Base-by-base conservation (phyloP, 1,140 invertebrate species). In the Vanessa tameamea region DNA sequence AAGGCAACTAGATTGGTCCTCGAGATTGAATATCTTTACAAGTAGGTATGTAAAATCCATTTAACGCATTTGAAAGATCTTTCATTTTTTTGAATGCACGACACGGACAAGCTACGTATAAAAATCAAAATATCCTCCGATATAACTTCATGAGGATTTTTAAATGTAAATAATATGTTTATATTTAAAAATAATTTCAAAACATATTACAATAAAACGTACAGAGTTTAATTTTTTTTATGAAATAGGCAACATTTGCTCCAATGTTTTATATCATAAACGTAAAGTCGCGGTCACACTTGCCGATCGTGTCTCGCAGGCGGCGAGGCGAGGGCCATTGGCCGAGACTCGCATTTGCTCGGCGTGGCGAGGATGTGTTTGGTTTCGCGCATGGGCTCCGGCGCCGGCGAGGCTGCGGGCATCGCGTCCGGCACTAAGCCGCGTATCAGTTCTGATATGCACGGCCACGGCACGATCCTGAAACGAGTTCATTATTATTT, bases 391-490 rank as follows among this genome's bases (percentile, higher is more conserved):
- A 26, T 16, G n/a, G 47, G 68, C 15, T 76, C 23, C 0, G 76
- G 68, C 51, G 57, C 15, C 0, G 67, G 65, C 16, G 73, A 57
- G 12, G 84, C 75, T 1, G 77, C 64, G 0, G 95, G 95, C 16
- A 93, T 92, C 11, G 94, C 95, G 81, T 96, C 95, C 12, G 93
- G 94, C 20, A 96, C 94, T 23, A 96, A 77, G n/a, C 94, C 93
- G 37, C 94, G 93, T 55, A 96, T 87, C 75, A 96, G 89, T 84
- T 95, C 95, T 0, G 93, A 94, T 57, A 94, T 87, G 73, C 95
- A 95, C 20, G 92, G 87, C 95, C 95, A 96, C 20, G 96, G 96
- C 76, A 96, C 94, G 47, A 95, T 80, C 94, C 96, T 96, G 86
- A 16, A 92, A 93, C 16, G 7, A 50, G 23, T 20, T 43, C 3